Conservation (phyloP, 2,113 vertebrate species). For the Lagenorhynchus albirostris region DNA sequence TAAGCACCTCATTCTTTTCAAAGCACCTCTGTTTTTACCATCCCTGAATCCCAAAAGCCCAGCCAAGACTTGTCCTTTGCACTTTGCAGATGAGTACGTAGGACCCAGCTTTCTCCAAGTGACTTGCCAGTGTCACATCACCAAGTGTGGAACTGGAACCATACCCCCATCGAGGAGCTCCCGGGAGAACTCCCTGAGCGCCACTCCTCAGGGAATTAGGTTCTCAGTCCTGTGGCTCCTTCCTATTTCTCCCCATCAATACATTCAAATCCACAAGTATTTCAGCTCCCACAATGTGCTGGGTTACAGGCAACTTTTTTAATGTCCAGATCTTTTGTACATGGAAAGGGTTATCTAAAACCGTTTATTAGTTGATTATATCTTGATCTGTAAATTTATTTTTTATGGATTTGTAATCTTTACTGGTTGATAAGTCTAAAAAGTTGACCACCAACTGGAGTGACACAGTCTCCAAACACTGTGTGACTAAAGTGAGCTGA, state of each 20-base stretch:
- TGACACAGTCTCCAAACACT: not conserved
- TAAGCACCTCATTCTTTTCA: not conserved
- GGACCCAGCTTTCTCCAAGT: not conserved
- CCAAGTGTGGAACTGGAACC: not conserved
- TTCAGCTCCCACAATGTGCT: not conserved
- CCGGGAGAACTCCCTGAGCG: not conserved
- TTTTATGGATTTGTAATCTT: not conserved
- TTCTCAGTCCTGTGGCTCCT: no score
- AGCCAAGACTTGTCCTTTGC: no score
- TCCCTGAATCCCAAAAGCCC: not conserved
- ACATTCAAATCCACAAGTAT: not conserved
- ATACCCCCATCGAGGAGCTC: accelerated
- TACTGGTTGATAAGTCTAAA: not conserved
- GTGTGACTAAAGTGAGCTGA: not conserved
- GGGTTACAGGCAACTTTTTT: not conserved
- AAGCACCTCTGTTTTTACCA: not conserved
- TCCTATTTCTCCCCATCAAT: not conserved
- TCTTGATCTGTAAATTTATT: not conserved
- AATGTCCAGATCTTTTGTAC: not conserved
- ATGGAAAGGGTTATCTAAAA: not conserved
- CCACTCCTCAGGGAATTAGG: not conserved
- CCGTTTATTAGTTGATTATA: not conserved
- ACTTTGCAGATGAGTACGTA: not conserved
- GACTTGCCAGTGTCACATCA: not conserved
- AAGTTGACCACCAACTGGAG: not conserved